Conservation (phyloP, 37 sponge, comb jelly and placozoan genomes). For the Ianthella basta region DNA sequence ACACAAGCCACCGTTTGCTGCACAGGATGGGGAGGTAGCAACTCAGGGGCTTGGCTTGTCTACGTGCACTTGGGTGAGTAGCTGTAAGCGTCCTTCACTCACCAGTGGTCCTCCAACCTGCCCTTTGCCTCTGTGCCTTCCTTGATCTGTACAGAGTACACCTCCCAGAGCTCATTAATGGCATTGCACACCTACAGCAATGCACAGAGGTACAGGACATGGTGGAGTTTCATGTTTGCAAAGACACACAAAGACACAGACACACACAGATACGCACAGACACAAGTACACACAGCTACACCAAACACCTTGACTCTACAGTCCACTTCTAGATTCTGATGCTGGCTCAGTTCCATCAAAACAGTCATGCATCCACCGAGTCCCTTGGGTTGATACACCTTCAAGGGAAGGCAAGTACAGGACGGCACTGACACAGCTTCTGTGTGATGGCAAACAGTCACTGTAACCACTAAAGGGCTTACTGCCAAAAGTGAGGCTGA, state of each 20-base stretch:
- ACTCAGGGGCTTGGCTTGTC: background rate
- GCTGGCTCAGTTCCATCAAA: background rate
- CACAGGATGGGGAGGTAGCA: background rate
- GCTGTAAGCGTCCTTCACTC: background rate
- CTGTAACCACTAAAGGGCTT: background rate
- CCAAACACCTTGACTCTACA: slow-evolving; percentile 8
- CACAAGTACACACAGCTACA: background rate
- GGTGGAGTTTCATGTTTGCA: background rate
- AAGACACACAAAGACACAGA: slow-evolving; percentile 20
- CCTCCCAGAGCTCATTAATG: slow-evolving; percentile 14
- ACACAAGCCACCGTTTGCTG: slow-evolving; percentile 10
- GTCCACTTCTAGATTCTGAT: background rate
- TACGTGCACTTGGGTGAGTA: background rate
- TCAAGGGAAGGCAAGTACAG: background rate
- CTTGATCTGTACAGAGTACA: background rate
- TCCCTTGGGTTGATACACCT: background rate
- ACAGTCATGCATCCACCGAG: background rate
- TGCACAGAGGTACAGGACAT: background rate
- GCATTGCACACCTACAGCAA: slow-evolving; percentile 20
- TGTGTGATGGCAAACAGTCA: background rate
- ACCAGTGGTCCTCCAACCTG: background rate
- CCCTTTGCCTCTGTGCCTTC: background rate
- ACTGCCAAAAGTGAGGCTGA: background rate
- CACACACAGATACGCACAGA: background rate
- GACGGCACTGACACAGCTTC: background rate